Evolutionary conservation across 2,888 invertebrate species (phyloP), one percentile per base, ranked within the genome.

Genomic region (Mactromeris polynyma): DNA sequence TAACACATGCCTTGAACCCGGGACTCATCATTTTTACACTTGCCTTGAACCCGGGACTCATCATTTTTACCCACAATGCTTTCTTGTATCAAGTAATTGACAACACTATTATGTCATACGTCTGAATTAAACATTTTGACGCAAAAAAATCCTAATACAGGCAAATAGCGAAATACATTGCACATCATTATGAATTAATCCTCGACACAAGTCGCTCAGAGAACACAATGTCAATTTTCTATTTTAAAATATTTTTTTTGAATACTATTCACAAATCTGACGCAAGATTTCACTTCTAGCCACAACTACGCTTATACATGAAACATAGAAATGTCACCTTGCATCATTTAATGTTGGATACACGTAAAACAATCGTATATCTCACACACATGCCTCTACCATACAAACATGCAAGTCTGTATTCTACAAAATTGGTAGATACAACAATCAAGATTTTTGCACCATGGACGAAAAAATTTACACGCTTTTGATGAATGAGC

Each of bases 81-180:
- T 51, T 51, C 51, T 51, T 51, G 54, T n/a, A 54, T 54, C 54
- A 54, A 6, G 54, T 54, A 6, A 54, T 54, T n/a, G n/a, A 54
- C 40, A 21, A 64, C 7, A 64, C n/a, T n/a, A 64, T 64, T 26
- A 64, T n/a, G n/a, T 64, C 58, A 64, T 64, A 64, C 58, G 26
- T 26, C 6, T 26, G 21, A 54, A 54, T 54, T 54, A 54, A 51
- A 54, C n/a, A 54, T 2, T 54, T 54, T 54, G 54, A 54, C 6
- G 19, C 21, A 54, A 54, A 21, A 54, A 54, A n/a, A 19, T 21
- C 54, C 54, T 54, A n/a, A 26, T 21, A 64, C 58, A 64, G 58
- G 26, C n/a, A 64, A 64, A 64, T 64, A 64, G 26, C n/a, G 26
- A 58, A 64, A 64, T 64, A 64, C 58, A 64, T 64, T 64, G 58